Percentiles rank a stretch among this genome's conserved stretches.
Evolutionary conservation across 2,888 invertebrate species (phyloP).

Genomic region (Heteropelma amictum): DNA sequence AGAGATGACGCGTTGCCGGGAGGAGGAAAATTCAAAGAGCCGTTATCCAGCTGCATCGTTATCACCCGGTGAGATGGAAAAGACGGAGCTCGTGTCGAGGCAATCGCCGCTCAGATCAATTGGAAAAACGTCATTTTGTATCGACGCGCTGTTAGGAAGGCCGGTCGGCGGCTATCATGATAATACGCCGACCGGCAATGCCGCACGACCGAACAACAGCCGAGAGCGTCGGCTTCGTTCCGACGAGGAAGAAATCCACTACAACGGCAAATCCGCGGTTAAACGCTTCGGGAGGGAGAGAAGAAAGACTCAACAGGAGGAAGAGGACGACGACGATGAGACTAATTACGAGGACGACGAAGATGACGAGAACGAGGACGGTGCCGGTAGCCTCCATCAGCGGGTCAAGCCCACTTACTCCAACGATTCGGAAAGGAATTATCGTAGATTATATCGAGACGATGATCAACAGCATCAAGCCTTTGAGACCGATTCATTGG

Average conservation of each 20-base stretch:
- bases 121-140: slow-evolving; percentile 90
- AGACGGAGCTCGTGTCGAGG: slow-evolving; percentile 27
- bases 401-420: slow-evolving; percentile 11
- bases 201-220: neutral
- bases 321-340: slow-evolving; percentile 73
- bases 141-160: slow-evolving; percentile 90
- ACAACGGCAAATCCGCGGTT: neutral
- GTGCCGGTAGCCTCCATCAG: slow-evolving; percentile 17
- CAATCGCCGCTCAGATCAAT: slow-evolving; percentile 43
- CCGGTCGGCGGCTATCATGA: slow-evolving; percentile 68
- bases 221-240: slow-evolving; percentile 21
- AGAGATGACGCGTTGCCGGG: slow-evolving; percentile 48
- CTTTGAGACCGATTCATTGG: slow-evolving; percentile 15
- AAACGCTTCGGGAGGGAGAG: slow-evolving; percentile 14
- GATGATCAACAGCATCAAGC: neutral
- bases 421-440: slow-evolving; percentile 12
- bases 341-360: slow-evolving; percentile 2
- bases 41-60: slow-evolving; percentile 7
- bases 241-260: neutral
- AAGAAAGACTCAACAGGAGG: slow-evolving; percentile 64
- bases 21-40: slow-evolving; percentile 36
- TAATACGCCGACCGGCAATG: slow-evolving; percentile 6
- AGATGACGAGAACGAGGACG: slow-evolving; percentile 37
- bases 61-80: slow-evolving; percentile 26
- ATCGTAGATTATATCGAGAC: slow-evolving; percentile 38